A percentile compares a stretch with the other conserved stretches of the same genome.
phyloP scores from a whole-genome alignment of 2,113 vertebrate genomes.

The Grammomys surdaster region DNA sequence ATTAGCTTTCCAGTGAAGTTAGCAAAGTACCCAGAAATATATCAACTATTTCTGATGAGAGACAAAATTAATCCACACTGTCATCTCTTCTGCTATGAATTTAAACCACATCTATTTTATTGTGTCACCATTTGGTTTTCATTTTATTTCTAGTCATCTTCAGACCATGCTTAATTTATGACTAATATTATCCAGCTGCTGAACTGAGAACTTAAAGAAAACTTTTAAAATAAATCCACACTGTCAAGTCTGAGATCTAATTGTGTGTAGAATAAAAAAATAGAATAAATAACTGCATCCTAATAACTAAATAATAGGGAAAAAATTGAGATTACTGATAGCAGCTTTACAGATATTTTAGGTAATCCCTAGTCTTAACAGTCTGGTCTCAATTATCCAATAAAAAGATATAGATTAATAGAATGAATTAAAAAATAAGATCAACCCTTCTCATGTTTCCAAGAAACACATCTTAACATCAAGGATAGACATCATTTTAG shows the following conservation, averaged over 20 bases:
- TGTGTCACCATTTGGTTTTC: slow-evolving; percentile 25
- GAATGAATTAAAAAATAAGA: not conserved
- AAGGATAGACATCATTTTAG: not conserved
- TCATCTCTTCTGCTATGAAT: slow-evolving; percentile 38
- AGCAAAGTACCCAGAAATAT: slow-evolving; percentile 49
- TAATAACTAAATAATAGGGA: not conserved
- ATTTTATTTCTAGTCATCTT: slow-evolving; percentile 58
- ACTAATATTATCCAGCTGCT: slow-evolving; percentile 18
- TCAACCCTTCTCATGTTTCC: not conserved
- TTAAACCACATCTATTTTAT: slow-evolving; percentile 38
- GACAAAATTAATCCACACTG: slow-evolving; percentile 65
- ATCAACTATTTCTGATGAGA: slow-evolving; percentile 63
- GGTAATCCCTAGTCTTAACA: not conserved
- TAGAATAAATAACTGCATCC: not conserved
- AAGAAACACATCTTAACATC: not conserved
- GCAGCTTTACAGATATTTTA: not conserved
- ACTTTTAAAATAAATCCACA: not conserved
- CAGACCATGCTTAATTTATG: slow-evolving; percentile 44
- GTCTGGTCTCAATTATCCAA: not conserved
- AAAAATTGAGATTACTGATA: not conserved
- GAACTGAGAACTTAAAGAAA: slow-evolving; percentile 25
- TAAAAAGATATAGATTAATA: not conserved
- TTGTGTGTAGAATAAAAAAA: not conserved
- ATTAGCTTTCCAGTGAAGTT: slow-evolving; percentile 64
- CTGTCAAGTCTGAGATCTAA: slow-evolving; percentile 4